These are phyloP conservation scores for Beroe ovata DNA, from an alignment of 37 sponge, comb jelly and placozoan species.

Conservation along the genomic window DNA sequence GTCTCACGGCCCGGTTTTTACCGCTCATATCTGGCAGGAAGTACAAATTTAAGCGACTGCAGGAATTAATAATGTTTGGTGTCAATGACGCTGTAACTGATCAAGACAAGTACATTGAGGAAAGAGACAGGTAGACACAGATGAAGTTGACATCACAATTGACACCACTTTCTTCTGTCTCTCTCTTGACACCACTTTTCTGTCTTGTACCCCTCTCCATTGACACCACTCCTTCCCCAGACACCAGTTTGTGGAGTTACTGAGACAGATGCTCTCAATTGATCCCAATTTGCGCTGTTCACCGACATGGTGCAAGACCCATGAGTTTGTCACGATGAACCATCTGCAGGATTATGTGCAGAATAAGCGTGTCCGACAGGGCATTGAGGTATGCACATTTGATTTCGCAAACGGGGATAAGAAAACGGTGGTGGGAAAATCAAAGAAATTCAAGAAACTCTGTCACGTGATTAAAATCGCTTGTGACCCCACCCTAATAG, in stretches of 20 bases:
- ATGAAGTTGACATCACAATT: too few relatives aligned
- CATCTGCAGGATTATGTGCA: conserved; percentile 72
- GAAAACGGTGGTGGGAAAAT: too few relatives aligned
- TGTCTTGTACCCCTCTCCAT: too few relatives aligned
- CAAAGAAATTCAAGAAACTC: too few relatives aligned
- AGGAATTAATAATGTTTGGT: conserved; percentile 15
- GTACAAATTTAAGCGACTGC: conserved; percentile 45
- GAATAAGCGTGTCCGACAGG: conserved; percentile 68
- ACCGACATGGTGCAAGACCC: conserved; percentile 72
- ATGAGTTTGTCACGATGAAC: conserved; percentile 86
- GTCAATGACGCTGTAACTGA: conserved; percentile 29
- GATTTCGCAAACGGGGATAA: too few relatives aligned
- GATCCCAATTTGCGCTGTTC: conserved; percentile 72
- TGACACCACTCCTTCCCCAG: conserved; percentile 26
- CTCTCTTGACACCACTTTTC: too few relatives aligned
- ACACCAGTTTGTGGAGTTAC: conserved; percentile 26
- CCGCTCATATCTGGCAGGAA: too few relatives aligned
- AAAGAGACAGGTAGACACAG: conserved; percentile 13
- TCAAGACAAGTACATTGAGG: conserved; percentile 47
- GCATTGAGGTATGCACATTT: conserved; percentile 70
- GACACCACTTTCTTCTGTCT: too few relatives aligned
- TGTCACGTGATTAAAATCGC: too few relatives aligned
- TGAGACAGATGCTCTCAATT: conserved; percentile 60
- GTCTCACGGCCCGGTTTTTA: too few relatives aligned
- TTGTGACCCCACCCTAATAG: too few relatives aligned